phyloP scores from a whole-genome alignment of 2,113 vertebrate genomes.

The Sakesphorus luctuosus region DNA sequence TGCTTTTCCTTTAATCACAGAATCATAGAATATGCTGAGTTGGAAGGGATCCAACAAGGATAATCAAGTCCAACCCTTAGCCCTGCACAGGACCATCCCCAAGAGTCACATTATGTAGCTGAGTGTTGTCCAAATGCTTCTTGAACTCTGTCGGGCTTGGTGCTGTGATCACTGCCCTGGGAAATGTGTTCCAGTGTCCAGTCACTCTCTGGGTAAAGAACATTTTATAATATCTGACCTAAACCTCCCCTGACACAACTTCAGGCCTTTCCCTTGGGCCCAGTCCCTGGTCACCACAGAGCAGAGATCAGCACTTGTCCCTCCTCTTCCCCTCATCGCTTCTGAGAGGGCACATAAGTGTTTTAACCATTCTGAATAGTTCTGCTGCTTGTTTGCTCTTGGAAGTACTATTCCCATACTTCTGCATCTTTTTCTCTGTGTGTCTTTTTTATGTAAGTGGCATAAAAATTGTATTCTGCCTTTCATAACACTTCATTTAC shows the following conservation, averaged over 20 bases:
- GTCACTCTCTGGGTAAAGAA: neutral
- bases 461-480: neutral
- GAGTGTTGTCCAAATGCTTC: neutral
- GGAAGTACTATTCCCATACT: neutral
- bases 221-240: neutral
- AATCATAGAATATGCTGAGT: neutral
- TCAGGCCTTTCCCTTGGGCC: neutral
- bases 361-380: neutral
- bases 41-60: neutral
- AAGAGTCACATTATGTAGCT: neutral
- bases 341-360: fast-evolving
- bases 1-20: neutral
- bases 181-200: neutral
- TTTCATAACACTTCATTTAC: neutral
- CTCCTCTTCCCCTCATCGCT: neutral
- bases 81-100: neutral
- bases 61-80: neutral
- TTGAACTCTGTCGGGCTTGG: neutral
- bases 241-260: neutral
- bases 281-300: neutral
- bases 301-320: neutral
- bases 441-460: neutral
- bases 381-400: neutral
- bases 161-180: neutral
- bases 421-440: neutral